Evolutionary conservation across 2,888 invertebrate species (phyloP).

Genomic region (Oscheius sp.): DNA sequence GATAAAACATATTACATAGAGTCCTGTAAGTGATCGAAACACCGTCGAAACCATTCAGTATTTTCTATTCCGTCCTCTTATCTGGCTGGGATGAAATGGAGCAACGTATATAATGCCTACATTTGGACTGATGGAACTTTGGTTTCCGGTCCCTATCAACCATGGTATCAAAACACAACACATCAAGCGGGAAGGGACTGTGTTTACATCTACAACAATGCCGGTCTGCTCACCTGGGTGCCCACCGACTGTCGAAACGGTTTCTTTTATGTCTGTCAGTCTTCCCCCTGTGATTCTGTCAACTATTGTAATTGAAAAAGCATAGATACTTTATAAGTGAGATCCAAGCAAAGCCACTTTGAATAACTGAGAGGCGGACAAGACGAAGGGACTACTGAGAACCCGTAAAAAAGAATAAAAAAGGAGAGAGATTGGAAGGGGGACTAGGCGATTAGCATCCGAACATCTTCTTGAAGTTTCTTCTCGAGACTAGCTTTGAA

Average conservation of each 20-base stretch:
- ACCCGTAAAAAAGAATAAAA: neutral
- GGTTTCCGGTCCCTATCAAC: constrained; percentile 8
- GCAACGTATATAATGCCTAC: neutral
- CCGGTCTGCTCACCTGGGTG: neutral
- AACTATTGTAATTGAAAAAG: constrained; percentile 12
- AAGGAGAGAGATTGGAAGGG: neutral
- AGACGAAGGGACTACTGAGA: neutral
- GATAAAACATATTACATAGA: neutral
- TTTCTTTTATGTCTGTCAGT: constrained; percentile 13
- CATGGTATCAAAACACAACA: constrained; percentile 5
- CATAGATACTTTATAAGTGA: neutral
- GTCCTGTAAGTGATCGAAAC: neutral
- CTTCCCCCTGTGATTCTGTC: constrained; percentile 16
- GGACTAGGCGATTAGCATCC: constrained; percentile 9
- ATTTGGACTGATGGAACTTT: constrained; percentile 10
- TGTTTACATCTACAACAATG: constrained; percentile 17
- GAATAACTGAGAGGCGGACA: neutral
- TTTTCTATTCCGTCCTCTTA: neutral
- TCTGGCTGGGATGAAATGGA: constrained; percentile 23
- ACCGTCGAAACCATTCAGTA: neutral
- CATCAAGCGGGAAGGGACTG: constrained; percentile 12
- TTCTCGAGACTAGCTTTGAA: constrained; percentile 30
- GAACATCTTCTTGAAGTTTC: constrained; percentile 32
- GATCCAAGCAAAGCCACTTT: constrained; percentile 16
- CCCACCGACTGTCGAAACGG: constrained; percentile 18